These are phyloP conservation scores for Synergus gifuensis DNA, from an alignment of 2,888 invertebrate species.

Conservation along the genomic window DNA sequence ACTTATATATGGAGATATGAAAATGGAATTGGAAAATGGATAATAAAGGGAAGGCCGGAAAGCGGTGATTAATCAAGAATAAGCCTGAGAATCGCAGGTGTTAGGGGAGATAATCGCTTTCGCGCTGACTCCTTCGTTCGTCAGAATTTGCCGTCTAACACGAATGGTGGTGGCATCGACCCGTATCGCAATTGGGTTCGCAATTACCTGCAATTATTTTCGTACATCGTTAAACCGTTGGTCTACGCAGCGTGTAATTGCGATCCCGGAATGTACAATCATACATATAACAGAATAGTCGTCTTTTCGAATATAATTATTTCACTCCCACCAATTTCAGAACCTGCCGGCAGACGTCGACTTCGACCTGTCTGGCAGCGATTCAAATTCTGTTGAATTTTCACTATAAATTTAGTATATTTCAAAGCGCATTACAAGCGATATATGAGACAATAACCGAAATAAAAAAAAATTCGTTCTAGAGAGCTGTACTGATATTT, in stretches of 20 bases:
- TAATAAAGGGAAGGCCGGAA: slow-evolving; percentile 24
- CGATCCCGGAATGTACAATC: slow-evolving; percentile 35
- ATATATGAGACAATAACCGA: slow-evolving; percentile 36
- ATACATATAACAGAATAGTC: slow-evolving; percentile 45
- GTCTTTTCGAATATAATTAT: slow-evolving; percentile 54
- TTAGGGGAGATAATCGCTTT: slow-evolving; percentile 71
- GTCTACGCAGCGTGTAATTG: slow-evolving; percentile 46
- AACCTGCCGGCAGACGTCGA: slow-evolving; percentile 49
- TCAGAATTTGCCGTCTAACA: slow-evolving; percentile 62
- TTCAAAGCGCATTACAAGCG: slow-evolving; percentile 30
- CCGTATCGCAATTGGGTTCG: slow-evolving; percentile 43
- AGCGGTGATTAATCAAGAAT: slow-evolving; percentile 54
- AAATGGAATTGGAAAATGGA: slow-evolving; percentile 30
- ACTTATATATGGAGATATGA: slow-evolving; percentile 2
- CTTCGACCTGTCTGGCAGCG: slow-evolving; percentile 50
- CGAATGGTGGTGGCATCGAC: slow-evolving; percentile 53
- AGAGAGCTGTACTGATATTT: slow-evolving; percentile 22
- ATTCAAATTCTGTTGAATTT: slow-evolving; percentile 56
- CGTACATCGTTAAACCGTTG: slow-evolving; percentile 41
- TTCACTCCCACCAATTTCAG: slow-evolving; percentile 45
- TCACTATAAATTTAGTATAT: slow-evolving; percentile 58
- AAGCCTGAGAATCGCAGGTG: slow-evolving; percentile 74
- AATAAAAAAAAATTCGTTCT: slow-evolving; percentile 4
- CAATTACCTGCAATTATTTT: slow-evolving; percentile 49
- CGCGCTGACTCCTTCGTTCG: slow-evolving; percentile 60